Base-by-base conservation (phyloP, 2,113 vertebrate genomes). In the Craseonycteris thonglongyai region DNA sequence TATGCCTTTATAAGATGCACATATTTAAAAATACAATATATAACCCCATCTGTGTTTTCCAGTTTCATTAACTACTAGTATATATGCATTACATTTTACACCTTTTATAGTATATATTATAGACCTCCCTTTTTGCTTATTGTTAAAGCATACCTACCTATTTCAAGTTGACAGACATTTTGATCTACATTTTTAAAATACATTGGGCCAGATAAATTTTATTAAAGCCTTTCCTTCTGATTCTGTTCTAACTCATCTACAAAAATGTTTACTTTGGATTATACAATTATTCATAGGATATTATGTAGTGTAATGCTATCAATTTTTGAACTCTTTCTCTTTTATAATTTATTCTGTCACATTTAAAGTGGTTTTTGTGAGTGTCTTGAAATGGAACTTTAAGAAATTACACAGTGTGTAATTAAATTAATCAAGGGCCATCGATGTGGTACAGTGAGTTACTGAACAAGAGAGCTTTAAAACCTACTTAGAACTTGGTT, bases 341-440 rank as follows among this genome's bases (percentile, higher is more conserved):
- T 78, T 56, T 4, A 35, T 45, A 63, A 49, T 21, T 83, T 80
- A 58, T 69, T 92, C 42, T 10, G 83, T 75, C 89, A 14, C 40
- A 93, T 42, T 76, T 76, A 56, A 93, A 78, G 4, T n/a, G 1
- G 22, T 16, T 61, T 85, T 33, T 74, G 10, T 82, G 21, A 92
- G 42, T 91, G 61, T 63, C 35, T 79, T 92, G 92, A 92, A 81
- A 88, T 54, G n/a, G 58, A 79, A 5, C 56, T 90, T 88, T 84
- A 65, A 14, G 71, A 61, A 94, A 83, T 76, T 93, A 38, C 16
- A 83, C n/a, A 65, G 47, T 45, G 18, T 91, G 16, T 24, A 89
- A 95, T 95, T 95, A 95, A 93, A 54, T 84, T 94, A 95, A 95
- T 97, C 75, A 97, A 89, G 59, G 54, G 2, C 35, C 6, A 71